These are phyloP conservation scores for Schizopygopsis malacanthus DNA, from an alignment of 2,797 vertebrate genomes.

Conservation along the genomic window DNA sequence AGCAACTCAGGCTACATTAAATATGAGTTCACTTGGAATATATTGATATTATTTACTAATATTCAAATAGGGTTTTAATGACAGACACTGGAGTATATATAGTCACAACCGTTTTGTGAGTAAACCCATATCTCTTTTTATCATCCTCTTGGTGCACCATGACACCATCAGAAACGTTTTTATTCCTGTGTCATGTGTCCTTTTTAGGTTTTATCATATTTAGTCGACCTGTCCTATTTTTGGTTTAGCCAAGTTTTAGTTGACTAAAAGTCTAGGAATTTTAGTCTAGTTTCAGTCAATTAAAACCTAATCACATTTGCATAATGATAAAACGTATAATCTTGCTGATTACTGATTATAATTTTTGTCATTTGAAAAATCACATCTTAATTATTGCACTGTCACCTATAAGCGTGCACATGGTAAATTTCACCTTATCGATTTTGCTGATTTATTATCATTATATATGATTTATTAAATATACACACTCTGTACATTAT, in stretches of 20 bases:
- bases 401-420: neutral
- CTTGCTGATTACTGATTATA: neutral
- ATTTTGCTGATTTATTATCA: neutral
- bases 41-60: neutral
- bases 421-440: neutral
- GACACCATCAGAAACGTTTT: neutral
- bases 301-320: neutral
- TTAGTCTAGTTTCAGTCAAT: neutral
- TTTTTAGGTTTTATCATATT: neutral
- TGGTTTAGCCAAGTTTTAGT: neutral
- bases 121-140: neutral
- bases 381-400: neutral
- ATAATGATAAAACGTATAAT: neutral
- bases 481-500: neutral
- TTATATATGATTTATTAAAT: neutral
- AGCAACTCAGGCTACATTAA: neutral
- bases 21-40: neutral
- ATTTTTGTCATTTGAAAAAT: neutral
- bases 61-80: neutral
- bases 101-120: neutral
- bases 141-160: neutral
- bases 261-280: neutral
- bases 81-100: neutral
- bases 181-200: neutral
- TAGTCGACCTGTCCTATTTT: neutral